These are phyloP conservation scores for Cheirogaleus medius DNA, from an alignment of 2,113 vertebrate genomes.

Conservation along the genomic window DNA sequence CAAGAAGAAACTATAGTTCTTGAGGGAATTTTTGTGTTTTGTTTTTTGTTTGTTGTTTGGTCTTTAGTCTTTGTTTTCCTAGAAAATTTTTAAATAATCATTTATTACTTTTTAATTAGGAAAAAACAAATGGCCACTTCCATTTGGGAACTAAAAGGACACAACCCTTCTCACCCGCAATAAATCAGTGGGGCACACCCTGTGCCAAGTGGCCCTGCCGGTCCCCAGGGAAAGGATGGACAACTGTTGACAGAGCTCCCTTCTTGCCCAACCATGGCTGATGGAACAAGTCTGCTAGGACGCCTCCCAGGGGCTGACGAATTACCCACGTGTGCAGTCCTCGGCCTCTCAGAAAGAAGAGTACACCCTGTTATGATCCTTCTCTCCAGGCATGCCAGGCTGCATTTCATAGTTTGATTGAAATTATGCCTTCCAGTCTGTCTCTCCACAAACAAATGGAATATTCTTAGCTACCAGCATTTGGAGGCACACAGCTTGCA, in stretches of 20 bases:
- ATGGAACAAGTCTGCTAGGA: fast-evolving
- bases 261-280: neutral
- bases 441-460: constrained; percentile 66
- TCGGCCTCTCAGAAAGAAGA: neutral
- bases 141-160: neutral
- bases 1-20: neutral
- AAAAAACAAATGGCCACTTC: neutral
- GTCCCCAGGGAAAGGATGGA: neutral
- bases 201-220: neutral
- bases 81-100: neutral
- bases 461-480: constrained; percentile 59
- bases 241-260: neutral
- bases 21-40: neutral
- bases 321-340: neutral
- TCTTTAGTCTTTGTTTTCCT: neutral
- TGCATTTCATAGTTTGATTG: constrained; percentile 57
- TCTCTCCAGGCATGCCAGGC: constrained; percentile 41
- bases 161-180: neutral
- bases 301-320: neutral
- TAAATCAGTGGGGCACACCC: neutral
- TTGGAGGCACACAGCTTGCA: constrained; percentile 72
- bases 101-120: neutral
- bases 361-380: neutral
- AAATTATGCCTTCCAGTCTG: constrained; percentile 68
- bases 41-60: neutral